Conservation (phyloP, 2,797 vertebrate genomes). For the Kryptopterus vitreolus region DNA sequence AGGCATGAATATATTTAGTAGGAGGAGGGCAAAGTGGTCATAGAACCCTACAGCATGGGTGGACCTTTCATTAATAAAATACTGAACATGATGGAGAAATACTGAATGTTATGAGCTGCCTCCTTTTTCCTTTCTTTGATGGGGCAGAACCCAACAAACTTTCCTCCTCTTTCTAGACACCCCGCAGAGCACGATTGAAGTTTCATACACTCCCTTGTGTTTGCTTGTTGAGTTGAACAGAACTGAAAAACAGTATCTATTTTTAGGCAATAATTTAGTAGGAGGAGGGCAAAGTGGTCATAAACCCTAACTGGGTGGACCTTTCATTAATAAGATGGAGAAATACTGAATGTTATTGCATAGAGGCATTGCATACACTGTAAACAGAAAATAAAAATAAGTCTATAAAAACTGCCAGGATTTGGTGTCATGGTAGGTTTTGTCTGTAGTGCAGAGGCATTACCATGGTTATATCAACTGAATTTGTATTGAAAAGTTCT, state of each 20-base stretch:
- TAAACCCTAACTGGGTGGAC: constrained; percentile 49
- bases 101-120: neutral
- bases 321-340: constrained; percentile 53
- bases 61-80: constrained; percentile 54
- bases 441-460: neutral
- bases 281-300: constrained; percentile 37
- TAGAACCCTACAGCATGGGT: constrained; percentile 44
- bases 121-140: constrained; percentile 34
- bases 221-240: constrained; percentile 35
- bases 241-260: constrained; percentile 56
- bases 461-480: neutral
- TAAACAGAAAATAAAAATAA: neutral
- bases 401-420: neutral
- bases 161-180: neutral
- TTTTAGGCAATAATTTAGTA: constrained; percentile 57
- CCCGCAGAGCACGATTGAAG: constrained; percentile 1
- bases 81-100: too few species aligned
- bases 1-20: constrained; percentile 58
- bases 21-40: constrained; percentile 37
- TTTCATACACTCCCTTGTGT: constrained; percentile 18
- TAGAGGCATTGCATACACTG: constrained; percentile 9
- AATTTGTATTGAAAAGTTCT: too few species aligned
- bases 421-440: neutral
- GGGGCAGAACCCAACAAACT: constrained; percentile 19
- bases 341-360: too few species aligned